phyloP scores from a whole-genome alignment of 2,113 vertebrate genomes.

The Galeopterus variegatus region DNA sequence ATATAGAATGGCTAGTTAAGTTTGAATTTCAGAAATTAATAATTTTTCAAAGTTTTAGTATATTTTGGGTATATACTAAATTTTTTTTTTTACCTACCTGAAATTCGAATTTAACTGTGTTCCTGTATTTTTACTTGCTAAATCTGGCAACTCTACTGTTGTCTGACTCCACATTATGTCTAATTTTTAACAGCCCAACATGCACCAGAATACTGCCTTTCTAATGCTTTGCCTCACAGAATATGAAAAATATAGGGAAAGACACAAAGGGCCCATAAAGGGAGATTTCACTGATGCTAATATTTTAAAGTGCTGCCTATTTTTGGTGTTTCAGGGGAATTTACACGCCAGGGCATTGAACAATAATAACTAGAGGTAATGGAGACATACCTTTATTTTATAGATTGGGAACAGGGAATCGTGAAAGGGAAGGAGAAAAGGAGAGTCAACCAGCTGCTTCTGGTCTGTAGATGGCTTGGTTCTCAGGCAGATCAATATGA shows the following conservation, averaged over 20 bases:
- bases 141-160: neutral
- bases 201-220: neutral
- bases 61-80: neutral
- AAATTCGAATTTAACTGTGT: conserved; percentile 7
- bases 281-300: neutral
- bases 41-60: neutral
- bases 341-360: neutral
- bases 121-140: neutral
- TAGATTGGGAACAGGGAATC: neutral
- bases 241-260: neutral
- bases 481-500: neutral
- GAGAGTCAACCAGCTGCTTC: neutral
- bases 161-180: neutral
- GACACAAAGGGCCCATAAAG: neutral
- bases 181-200: neutral
- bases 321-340: neutral
- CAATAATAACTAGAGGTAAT: neutral
- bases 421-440: neutral
- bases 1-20: neutral
- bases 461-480: neutral
- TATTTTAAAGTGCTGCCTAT: neutral
- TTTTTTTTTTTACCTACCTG: neutral
- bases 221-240: neutral
- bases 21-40: conserved; percentile 14
- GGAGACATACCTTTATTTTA: neutral